Percentiles rank a stretch among this genome's conserved stretches.
Conservation (phyloP, 2,113 vertebrate genomes). For the Myrmophylax atrothorax region DNA sequence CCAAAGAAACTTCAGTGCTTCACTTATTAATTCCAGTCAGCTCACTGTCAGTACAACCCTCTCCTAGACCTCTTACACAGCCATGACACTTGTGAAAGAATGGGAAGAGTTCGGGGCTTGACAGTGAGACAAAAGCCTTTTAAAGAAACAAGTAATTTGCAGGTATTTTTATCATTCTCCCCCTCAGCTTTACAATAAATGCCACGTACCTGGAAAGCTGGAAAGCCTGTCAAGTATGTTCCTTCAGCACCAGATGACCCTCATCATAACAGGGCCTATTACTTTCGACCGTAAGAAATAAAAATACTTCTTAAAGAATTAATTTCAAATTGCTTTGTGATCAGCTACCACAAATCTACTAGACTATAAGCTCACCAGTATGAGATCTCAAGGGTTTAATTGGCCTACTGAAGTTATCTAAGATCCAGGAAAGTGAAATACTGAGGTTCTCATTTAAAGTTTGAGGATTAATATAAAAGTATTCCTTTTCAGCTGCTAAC, state of each 20-base stretch:
- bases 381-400: background rate
- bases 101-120: background rate
- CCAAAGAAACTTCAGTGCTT: background rate
- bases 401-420: background rate
- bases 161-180: background rate
- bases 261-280: background rate
- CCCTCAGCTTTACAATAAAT: background rate
- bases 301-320: background rate
- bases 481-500: background rate
- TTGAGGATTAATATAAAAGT: background rate
- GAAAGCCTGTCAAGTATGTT: background rate
- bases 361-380: background rate
- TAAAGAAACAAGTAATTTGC: background rate
- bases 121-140: background rate
- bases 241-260: background rate
- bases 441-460: background rate
- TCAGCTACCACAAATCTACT: background rate
- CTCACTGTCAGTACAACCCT: background rate
- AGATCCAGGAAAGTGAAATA: background rate
- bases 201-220: background rate
- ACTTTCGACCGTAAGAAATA: background rate
- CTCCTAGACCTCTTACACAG: background rate
- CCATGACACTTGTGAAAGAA: background rate
- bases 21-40: background rate
- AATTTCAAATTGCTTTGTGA: background rate